Base-by-base conservation (phyloP, 2,797 vertebrate species). In the Saxicola maurus region DNA sequence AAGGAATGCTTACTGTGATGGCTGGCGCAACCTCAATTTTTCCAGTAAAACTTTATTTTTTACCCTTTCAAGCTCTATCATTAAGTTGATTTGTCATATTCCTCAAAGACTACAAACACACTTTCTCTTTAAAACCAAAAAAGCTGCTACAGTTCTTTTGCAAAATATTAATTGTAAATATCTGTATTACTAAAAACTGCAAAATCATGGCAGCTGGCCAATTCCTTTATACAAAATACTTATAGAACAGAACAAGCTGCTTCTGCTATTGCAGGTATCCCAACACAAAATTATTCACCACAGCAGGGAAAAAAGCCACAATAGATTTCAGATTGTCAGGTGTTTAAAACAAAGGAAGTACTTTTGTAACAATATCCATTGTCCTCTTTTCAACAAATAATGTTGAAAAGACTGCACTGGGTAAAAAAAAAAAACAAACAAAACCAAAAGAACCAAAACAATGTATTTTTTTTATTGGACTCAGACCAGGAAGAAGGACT, bases 1-100 rank as follows among this genome's bases (percentile, higher is more conserved):
- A 97, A 97, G 82, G 96, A 97, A 97, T 88, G 95, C 87, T 95
- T 87, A 96, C 96, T 96, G 86, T 91, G 96, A 97, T 97, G 97
- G 96, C 97, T 97, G 97, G 96, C 97, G 97, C 97, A 97, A 97
- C 95, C 94, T 90, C 91, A 78, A 72, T 91, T 66, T 72, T 86
- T 89, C 92, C 77, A 79, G 75, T 64, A 92, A 90, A 93, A 91
- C 19, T 91, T 48, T 2, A 11, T 43, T 74, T 90, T 77, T 65
- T 2, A 76, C 49, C 52, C n/a, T 77, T 65, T 86, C 69, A 56
- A 87, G 27, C 16, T 90, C 60, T 59, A 46, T 59, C 33, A 72
- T 46, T 49, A 67, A 74, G 27, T 31, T 43, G n/a, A 37, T 90
- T 76, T 73, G 55, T 37, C 31, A 43, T 28, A 74, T n/a, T 79